Evolutionary conservation across 53 echinoderm and acorn worm species (phyloP), one percentile per base, ranked within the genome.

Genomic region (Patiria pectinifera): DNA sequence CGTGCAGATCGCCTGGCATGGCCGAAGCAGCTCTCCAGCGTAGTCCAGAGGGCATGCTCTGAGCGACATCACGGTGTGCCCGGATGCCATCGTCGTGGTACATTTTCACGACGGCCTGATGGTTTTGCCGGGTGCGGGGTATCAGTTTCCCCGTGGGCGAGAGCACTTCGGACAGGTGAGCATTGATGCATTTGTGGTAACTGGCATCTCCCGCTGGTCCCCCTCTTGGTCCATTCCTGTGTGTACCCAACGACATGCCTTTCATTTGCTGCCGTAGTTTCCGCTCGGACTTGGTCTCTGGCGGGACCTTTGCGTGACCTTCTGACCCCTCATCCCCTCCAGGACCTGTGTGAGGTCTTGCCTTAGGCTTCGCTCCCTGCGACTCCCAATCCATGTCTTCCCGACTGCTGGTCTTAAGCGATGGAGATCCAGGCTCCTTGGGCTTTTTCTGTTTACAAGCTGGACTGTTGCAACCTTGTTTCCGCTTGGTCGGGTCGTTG

Each of bases 141-240:
- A 79, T 43, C 5, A 3, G 16, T 2, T 11, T 46, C 80, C 60
- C 19, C 15, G 5, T 11, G 1, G 48, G 78, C 26, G 43, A 78
- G 4, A 0, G 14, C 0, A 0, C 47, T 12, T 15, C 14, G 2
- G 45, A 12, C 45, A 45, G 46, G 80, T 79, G 74, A 10, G 74
- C 74, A 1, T 13, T 10, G 74, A 74, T 3, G 24, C 2, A 3
- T 9, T 79, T 11, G 45, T 12, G 79, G 2, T 46, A 12, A 2
- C 45, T 12, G 11, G 45, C 79, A 16, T 79, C 79, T 16, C 79
- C 79, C 45, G 79, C 79, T 79, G 79, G 79, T 79, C 79, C 79
- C 46, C 14, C 79, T 3, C 6, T 79, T 45, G 3, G 16, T 45
- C 11, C 2, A 15, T 15, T 46, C 47, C 22, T 46, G 2, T 13